Evolutionary conservation across 2,888 invertebrate species (phyloP).

Genomic region (Napeogenes inachia): DNA sequence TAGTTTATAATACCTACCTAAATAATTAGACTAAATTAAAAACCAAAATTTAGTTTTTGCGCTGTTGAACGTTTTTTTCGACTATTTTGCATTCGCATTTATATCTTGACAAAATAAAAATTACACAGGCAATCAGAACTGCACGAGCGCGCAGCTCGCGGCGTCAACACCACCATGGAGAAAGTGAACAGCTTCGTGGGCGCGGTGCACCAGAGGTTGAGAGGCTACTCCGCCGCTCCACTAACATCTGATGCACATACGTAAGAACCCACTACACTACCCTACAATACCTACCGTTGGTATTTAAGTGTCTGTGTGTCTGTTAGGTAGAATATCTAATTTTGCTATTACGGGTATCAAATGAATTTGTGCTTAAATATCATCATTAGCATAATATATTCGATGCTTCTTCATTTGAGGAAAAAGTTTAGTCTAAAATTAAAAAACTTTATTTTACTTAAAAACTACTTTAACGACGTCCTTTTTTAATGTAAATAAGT

Average conservation of each 20-base stretch:
- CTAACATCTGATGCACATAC: slow-evolving; percentile 40
- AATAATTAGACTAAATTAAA: no score
- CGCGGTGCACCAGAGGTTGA: slow-evolving; percentile 55
- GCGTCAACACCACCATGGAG: slow-evolving; percentile 48
- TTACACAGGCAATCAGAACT: slow-evolving; percentile 58
- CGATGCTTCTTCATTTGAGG: no score
- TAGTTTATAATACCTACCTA: no score
- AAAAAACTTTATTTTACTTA: no score
- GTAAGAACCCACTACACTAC: slow-evolving; percentile 38
- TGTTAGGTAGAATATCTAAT: background rate
- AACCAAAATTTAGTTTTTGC: no score
- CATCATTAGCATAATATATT: no score
- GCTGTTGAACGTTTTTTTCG: no score
- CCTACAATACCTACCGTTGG: background rate
- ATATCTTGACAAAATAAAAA: background rate
- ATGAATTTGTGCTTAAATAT: background rate
- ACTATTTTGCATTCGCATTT: background rate
- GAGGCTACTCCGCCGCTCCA: slow-evolving; percentile 40
- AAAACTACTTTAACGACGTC: no score
- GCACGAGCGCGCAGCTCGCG: slow-evolving; percentile 51
- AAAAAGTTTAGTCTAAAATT: no score
- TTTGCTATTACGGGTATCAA: background rate
- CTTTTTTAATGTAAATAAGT: no score
- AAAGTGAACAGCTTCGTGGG: slow-evolving; percentile 61
- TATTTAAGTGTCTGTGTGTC: background rate